A percentile compares a stretch with the other conserved stretches of the same genome.
Conservation (phyloP, 2,888 invertebrate species). For the Macrostomum cliftonense region DNA sequence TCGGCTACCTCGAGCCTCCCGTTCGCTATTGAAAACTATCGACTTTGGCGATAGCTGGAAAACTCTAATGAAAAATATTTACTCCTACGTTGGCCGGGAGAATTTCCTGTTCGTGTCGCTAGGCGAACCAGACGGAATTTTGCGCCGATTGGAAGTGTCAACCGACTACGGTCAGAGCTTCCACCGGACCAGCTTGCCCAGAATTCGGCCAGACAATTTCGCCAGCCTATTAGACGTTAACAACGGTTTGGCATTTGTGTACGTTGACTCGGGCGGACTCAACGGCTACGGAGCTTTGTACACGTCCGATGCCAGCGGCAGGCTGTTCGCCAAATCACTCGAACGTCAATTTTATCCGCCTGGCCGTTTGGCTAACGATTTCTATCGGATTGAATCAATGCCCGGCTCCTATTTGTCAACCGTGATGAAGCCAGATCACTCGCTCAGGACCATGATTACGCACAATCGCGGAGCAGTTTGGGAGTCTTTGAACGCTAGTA, state of each 20-base stretch:
- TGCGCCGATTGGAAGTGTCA: too few species aligned
- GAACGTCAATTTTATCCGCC: conserved; percentile 31
- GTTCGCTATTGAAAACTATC: too few species aligned
- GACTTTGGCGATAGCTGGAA: too few species aligned
- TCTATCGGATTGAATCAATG: conserved; percentile 22
- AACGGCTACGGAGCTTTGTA: conserved; percentile 32
- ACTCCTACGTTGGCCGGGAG: too few species aligned
- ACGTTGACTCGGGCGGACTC: conserved; percentile 23
- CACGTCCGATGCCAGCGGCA: conserved; percentile 27
- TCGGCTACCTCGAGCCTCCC: too few species aligned
- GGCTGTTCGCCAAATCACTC: conserved; percentile 30
- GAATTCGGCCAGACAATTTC: too few species aligned
- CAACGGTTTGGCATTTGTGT: conserved; percentile 31
- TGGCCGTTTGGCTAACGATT: conserved; percentile 27
- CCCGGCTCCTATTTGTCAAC: conserved; percentile 23
- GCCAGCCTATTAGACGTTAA: conserved; percentile 22
- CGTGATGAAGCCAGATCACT: conserved; percentile 25
- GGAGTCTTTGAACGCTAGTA: conserved; percentile 23
- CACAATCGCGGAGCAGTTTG: conserved; percentile 31
- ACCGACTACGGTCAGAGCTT: too few species aligned
- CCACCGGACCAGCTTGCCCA: too few species aligned
- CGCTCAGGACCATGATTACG: conserved; percentile 30
- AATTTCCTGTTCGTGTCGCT: too few species aligned
- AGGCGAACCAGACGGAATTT: too few species aligned
- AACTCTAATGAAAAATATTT: too few species aligned